Evolutionary conservation across 2,797 vertebrate genomes (phyloP), one percentile per base, ranked within the genome.

Genomic region (Lithobates pipiens): DNA sequence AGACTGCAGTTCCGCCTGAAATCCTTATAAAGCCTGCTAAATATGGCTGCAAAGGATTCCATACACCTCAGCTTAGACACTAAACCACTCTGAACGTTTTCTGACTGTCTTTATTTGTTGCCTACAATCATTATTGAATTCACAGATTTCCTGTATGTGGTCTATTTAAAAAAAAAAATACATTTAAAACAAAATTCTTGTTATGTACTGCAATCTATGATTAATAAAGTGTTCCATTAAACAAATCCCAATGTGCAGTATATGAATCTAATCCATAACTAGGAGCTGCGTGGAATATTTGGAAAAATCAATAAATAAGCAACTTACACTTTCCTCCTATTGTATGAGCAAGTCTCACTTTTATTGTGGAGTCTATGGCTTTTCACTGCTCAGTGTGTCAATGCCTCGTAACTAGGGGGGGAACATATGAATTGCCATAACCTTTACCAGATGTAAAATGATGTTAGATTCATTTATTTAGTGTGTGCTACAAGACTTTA

Each of bases 381-480:
- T 69, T 68, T 67, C 50, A 50, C 57, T 69, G 32, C 70, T 67
- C 34, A 32, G 63, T 74, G 72, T 69, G 57, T 72, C 75, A 57
- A 75, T 80, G 84, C 27, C 50, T 69, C 54, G 71, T 75, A 80
- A 85, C 77, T 74, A 80, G 76, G 39, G 29, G 29, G 77, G 72
- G 84, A 80, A 85, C 77, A 68, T 85, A 80, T 75, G 84, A 73
- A 85, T 85, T 54, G 84, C 73, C 67, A 21, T 85, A 85, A 85
- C 74, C 71, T 85, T 85, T 85, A 67, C 80, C 85, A 86, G 85
- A 86, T 86, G 85, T 86, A 86, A 71, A 50, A 76, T 82, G 78
- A 86, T 82, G 78, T 86, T 86, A 77, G 85, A 86, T 86, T 86
- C 82, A 82, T 79, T 82, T 86, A 86, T 86, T 86, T 86, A 86